Evolutionary conservation across 2,888 invertebrate genomes (phyloP), one percentile per base, ranked within the genome.

Genomic region (Lobophora halterata): DNA sequence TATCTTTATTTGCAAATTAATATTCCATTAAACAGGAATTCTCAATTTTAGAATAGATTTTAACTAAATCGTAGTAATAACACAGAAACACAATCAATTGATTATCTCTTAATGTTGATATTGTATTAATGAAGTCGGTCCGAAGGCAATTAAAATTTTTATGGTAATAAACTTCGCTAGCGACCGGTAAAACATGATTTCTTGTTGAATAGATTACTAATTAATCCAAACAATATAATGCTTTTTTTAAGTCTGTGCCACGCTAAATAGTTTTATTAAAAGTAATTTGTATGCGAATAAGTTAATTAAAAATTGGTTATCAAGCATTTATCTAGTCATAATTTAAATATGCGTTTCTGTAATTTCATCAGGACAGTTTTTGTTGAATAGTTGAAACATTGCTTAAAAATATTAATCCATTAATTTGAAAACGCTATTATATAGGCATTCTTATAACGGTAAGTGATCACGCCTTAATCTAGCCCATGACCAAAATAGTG

Each of bases 41-140:
- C 23, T 56, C 49, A 48, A 53, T 58, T 47, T 52, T 52, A 55
- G 46, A 42, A 45, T 29, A 49, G 47, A 52, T 46, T 40, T 45
- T 49, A 49, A 51, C 49, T 54, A 56, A 55, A 56, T 42, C 46
- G 41, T 51, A 49, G 48, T 52, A 43, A 58, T 57, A 49, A 50
- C 43, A 44, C 28, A 34, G 37, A 47, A 52, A 49, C 8, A 41
- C 43, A 39, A 46, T 44, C 34, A 46, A 20, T 27, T 27, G 40
- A 58, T 55, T 52, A 60, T 55, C 47, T 52, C 56, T 52, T 63
- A 61, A 65, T 61, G 59, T 57, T 53, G 52, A 67, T 64, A 42
- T 60, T 57, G 54, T 66, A 67, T 66, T 71, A 68, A 74, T 67
- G 63, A 68, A 62, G 61, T 55, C 52, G 56, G 54, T 52, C 16